Evolutionary conservation across 2,113 vertebrate genomes (phyloP).

Genomic region (Heterotilapia buettikoferi): DNA sequence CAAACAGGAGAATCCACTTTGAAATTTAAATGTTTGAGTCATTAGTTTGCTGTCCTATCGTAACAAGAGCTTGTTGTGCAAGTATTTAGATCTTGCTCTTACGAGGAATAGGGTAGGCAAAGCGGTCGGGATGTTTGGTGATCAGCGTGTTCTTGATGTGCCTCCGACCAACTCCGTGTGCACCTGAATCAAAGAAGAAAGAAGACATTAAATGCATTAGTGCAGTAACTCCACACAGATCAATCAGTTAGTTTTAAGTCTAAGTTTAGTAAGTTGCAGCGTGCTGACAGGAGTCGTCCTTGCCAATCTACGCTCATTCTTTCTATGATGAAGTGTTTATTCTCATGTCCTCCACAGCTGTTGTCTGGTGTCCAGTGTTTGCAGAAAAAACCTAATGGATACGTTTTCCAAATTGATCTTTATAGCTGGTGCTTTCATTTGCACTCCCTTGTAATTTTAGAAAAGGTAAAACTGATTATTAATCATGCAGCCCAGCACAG

Average conservation of each 20-base stretch:
- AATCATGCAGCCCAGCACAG: neutral
- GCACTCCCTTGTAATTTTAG: neutral
- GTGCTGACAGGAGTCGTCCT: neutral
- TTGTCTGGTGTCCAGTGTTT: neutral
- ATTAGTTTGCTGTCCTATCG: neutral
- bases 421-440: neutral
- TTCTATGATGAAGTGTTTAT: neutral
- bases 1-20: neutral
- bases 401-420: neutral
- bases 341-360: neutral
- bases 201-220: neutral
- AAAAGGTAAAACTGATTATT: neutral
- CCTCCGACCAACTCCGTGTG: conserved; percentile 94
- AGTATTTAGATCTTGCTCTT: conserved; percentile 56
- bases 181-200: conserved; percentile 71
- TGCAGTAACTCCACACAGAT: neutral
- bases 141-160: conserved; percentile 99
- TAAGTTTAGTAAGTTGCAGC: neutral
- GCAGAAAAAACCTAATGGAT: rapidly evolving
- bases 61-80: neutral
- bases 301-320: rapidly evolving
- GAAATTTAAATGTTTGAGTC: neutral
- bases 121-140: conserved; percentile 96
- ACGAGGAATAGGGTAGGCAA: conserved; percentile 99
- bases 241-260: neutral